Evolutionary conservation across 2,113 vertebrate species (phyloP).

Genomic region (Neotragus pygmaeus): DNA sequence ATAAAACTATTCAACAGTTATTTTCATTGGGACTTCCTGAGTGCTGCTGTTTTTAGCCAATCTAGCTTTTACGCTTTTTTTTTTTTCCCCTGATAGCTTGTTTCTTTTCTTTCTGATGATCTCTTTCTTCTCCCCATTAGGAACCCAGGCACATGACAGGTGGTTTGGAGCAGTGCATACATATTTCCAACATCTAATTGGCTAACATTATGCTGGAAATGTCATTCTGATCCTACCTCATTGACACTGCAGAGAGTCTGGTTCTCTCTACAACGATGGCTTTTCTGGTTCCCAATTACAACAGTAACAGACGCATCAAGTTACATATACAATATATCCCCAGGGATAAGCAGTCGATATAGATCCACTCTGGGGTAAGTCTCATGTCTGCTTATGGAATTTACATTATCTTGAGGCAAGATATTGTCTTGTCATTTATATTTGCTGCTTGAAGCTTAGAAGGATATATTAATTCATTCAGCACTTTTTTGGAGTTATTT

Average conservation of each 20-base stretch:
- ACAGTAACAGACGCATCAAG: slow-evolving; percentile 25
- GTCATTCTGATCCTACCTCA: slow-evolving; percentile 49
- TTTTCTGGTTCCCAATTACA: slow-evolving; percentile 43
- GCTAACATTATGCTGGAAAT: slow-evolving; percentile 27
- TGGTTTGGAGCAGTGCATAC: background rate
- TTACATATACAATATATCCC: slow-evolving; percentile 5
- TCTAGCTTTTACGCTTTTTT: background rate
- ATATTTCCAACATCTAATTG: slow-evolving; percentile 50
- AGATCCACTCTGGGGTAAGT: slow-evolving; percentile 17
- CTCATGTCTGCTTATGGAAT: slow-evolving; percentile 19
- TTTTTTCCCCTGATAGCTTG: background rate
- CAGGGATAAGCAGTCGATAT: slow-evolving; percentile 12
- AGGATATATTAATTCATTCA: background rate
- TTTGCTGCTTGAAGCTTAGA: background rate
- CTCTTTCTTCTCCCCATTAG: background rate
- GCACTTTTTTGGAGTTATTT: background rate
- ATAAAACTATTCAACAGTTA: background rate
- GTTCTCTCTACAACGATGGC: background rate
- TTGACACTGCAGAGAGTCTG: slow-evolving; percentile 18
- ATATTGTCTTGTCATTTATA: background rate
- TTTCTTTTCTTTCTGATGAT: background rate
- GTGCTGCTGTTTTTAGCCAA: background rate
- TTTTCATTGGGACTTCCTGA: background rate
- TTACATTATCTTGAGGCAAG: slow-evolving; percentile 4
- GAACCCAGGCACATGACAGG: slow-evolving; percentile 30